Evolutionary conservation across 2,888 invertebrate genomes (phyloP).

Genomic region (Drosophila borborema): DNA sequence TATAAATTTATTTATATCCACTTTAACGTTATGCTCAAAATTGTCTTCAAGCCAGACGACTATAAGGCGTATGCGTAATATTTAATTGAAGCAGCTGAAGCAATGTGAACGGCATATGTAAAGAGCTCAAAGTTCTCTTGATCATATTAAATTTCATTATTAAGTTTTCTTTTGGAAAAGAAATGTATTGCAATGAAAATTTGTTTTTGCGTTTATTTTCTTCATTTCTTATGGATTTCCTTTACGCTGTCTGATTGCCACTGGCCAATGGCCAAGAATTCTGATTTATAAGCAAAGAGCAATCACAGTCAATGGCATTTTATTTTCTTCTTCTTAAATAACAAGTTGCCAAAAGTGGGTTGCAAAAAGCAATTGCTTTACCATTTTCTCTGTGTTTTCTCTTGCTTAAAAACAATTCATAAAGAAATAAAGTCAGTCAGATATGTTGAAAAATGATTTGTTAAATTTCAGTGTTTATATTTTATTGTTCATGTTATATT

Average conservation of each 20-base stretch:
- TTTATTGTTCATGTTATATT: background rate
- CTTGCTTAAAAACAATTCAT: background rate
- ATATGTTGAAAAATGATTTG: background rate
- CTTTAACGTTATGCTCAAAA: too few relatives aligned
- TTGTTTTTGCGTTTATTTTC: background rate
- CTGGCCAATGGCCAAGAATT: slow-evolving; percentile 10
- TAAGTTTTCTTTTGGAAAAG: background rate
- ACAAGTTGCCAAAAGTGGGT: background rate
- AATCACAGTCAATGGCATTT: background rate
- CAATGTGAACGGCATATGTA: background rate
- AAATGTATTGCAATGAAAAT: background rate
- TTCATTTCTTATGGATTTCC: background rate
- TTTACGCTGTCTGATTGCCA: background rate
- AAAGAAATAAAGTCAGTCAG: background rate
- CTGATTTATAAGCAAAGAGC: slow-evolving; percentile 5
- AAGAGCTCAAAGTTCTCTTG: background rate
- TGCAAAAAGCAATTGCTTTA: slow-evolving; percentile 14
- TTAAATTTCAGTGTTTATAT: background rate
- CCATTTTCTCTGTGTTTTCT: slow-evolving; percentile 7
- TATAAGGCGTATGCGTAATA: slow-evolving; percentile 10
- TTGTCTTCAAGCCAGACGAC: background rate
- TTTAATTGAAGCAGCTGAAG: background rate
- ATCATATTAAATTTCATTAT: background rate
- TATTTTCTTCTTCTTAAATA: background rate
- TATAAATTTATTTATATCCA: too few relatives aligned